Evolutionary conservation across 2,113 vertebrate genomes (phyloP).

Genomic region (Pelecanus crispus): DNA sequence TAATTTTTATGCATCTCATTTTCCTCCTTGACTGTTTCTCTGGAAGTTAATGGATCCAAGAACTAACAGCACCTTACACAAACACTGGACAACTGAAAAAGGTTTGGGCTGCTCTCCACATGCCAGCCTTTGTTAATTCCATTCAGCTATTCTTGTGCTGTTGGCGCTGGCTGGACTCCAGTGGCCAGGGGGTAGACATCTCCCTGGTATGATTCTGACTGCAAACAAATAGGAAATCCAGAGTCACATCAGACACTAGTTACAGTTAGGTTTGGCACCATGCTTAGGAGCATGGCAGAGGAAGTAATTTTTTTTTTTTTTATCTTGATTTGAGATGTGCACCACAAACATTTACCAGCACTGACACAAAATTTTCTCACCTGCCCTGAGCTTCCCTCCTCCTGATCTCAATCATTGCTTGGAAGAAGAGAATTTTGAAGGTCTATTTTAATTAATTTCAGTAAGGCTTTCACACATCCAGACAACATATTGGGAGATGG

Average conservation of each 20-base stretch:
- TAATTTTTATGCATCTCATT: not conserved
- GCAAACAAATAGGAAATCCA: not conserved
- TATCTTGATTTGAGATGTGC: not conserved
- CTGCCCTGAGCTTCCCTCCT: not conserved
- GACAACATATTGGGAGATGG: not conserved
- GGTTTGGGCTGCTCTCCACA: not conserved
- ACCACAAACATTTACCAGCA: not conserved
- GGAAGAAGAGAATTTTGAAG: not conserved
- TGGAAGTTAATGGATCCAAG: not conserved
- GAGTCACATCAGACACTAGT: not conserved
- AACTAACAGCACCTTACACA: not conserved
- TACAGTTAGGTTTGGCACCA: not conserved
- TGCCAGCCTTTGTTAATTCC: slow-evolving; percentile 83
- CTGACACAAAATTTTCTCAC: not conserved
- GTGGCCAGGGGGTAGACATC: slow-evolving; percentile 91
- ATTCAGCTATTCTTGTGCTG: slow-evolving; percentile 82
- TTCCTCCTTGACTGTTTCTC: not conserved
- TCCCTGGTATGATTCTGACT: slow-evolving; percentile 91
- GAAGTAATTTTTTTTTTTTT: not conserved
- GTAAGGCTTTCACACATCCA: not conserved
- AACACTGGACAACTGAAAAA: not conserved
- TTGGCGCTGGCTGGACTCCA: slow-evolving; percentile 76
- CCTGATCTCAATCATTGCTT: not conserved
- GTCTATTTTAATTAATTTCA: not conserved
- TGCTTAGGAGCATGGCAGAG: not conserved